These are phyloP conservation scores for Eciton burchellii DNA, from an alignment of 1,140 invertebrate species.

Conservation along the genomic window DNA sequence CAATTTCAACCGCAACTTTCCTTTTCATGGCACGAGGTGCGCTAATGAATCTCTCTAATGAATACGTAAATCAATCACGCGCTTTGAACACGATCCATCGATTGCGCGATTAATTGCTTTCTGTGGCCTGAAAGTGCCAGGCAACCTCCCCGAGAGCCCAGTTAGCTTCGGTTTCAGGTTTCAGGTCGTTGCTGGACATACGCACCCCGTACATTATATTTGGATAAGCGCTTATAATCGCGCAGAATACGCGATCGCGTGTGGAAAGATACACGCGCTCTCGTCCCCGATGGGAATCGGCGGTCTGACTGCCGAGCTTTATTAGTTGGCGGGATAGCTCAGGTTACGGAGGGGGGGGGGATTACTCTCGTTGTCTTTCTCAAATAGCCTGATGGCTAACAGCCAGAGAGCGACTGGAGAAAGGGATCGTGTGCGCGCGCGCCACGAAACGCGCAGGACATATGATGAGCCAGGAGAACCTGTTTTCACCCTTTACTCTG, in stretches of 20 bases:
- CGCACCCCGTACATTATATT: slow-evolving; percentile 63
- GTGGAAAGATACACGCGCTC: slow-evolving; percentile 77
- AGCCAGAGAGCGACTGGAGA: slow-evolving; percentile 9
- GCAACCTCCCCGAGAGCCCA: slow-evolving; percentile 66
- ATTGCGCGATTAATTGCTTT: slow-evolving; percentile 58
- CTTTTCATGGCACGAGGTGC: not conserved
- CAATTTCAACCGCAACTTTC: not conserved
- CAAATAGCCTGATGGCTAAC: slow-evolving; percentile 68
- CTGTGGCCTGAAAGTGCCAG: slow-evolving; percentile 60
- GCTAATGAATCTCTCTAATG: slow-evolving; percentile 14
- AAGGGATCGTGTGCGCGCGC: slow-evolving; percentile 22
- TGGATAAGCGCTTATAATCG: slow-evolving; percentile 69
- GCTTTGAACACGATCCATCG: not conserved
- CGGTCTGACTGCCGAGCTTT: slow-evolving; percentile 74
- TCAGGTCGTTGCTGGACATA: slow-evolving; percentile 65
- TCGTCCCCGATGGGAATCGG: slow-evolving; percentile 52
- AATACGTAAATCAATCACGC: not conserved
- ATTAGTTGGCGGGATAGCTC: slow-evolving; percentile 69
- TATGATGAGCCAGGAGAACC: slow-evolving; percentile 57
- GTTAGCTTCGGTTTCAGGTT: slow-evolving; percentile 76
- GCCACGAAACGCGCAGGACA: slow-evolving; percentile 2
- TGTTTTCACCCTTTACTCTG: slow-evolving; percentile 62
- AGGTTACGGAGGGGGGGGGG: slow-evolving; percentile 68
- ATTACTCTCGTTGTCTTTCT: slow-evolving; percentile 55
- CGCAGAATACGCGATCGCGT: slow-evolving; percentile 67